These are phyloP conservation scores for Lycocerus yunnanus DNA, from an alignment of 2,888 invertebrate genomes.

Conservation along the genomic window DNA sequence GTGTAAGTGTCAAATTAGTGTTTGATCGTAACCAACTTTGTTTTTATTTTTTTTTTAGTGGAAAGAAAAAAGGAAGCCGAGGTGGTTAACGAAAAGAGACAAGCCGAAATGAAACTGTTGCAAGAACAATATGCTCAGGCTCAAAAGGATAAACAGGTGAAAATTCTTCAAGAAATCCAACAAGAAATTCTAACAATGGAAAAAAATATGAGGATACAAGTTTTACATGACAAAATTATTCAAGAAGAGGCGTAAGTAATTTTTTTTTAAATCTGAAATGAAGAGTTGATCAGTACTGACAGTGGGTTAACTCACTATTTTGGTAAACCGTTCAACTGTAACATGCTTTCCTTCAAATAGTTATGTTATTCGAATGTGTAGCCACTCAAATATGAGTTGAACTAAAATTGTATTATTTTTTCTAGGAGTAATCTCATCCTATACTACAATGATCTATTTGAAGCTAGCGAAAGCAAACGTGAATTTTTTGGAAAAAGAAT, in stretches of 20 bases:
- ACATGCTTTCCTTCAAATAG: too few species aligned
- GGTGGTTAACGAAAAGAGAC: conserved; percentile 44
- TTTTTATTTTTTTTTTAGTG: conserved; percentile 38
- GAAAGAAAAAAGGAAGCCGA: conserved; percentile 44
- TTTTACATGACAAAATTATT: conserved; percentile 46
- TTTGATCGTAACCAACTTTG: neutral
- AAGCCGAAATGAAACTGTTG: conserved; percentile 42
- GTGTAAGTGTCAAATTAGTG: conserved; percentile 41
- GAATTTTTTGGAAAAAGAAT: conserved; percentile 46
- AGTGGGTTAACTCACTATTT: too few species aligned
- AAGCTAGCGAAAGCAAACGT: conserved; percentile 62
- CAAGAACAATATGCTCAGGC: conserved; percentile 49
- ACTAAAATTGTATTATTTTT: conserved; percentile 28
- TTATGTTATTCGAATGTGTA: too few species aligned
- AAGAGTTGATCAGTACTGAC: too few species aligned
- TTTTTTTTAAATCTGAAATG: neutral
- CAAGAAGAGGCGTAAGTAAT: conserved; percentile 52
- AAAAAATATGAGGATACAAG: conserved; percentile 43
- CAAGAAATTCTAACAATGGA: conserved; percentile 45
- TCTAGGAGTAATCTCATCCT: conserved; percentile 63
- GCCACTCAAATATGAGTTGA: too few species aligned
- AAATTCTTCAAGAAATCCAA: conserved; percentile 44
- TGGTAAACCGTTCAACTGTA: too few species aligned
- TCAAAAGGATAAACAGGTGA: conserved; percentile 43
- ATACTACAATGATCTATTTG: conserved; percentile 67